Evolutionary conservation across 2,888 invertebrate species (phyloP).

Genomic region (Rotaria sp.): DNA sequence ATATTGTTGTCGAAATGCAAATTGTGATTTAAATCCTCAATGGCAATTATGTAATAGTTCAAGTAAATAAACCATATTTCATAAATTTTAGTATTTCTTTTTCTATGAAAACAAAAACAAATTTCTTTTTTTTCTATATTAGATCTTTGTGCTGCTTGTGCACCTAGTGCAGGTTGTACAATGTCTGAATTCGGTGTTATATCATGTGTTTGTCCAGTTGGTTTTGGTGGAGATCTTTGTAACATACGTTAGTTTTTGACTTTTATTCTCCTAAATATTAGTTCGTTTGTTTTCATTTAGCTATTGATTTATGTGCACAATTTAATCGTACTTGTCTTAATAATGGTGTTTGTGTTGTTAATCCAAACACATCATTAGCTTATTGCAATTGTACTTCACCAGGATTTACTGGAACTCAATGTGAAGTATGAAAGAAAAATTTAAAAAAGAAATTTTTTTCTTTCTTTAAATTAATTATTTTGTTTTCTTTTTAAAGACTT

Average conservation of each 20-base stretch:
- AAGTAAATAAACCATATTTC: neutral
- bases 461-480: neutral
- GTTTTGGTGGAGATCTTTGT: conserved; percentile 32
- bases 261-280: neutral
- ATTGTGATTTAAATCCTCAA: conserved; percentile 6
- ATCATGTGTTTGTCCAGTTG: conserved; percentile 33
- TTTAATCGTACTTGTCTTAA: conserved; percentile 31
- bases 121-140: neutral
- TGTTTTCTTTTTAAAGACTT: neutral
- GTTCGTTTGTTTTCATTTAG: neutral
- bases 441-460: neutral
- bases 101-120: too few relatives aligned
- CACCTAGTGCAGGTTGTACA: neutral
- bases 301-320: conserved; percentile 29
- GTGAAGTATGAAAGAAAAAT: neutral
- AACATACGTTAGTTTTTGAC: neutral
- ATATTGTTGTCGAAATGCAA: neutral
- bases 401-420: neutral
- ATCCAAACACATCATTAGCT: neutral
- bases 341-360: conserved; percentile 32
- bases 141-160: conserved; percentile 29
- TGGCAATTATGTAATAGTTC: neutral
- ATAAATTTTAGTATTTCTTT: too few relatives aligned
- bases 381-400: conserved; percentile 1
- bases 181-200: neutral